A percentile compares a stretch with the other conserved stretches of the same genome.
Conservation (phyloP, 2,113 vertebrate genomes). For the Brachirus orientalis region DNA sequence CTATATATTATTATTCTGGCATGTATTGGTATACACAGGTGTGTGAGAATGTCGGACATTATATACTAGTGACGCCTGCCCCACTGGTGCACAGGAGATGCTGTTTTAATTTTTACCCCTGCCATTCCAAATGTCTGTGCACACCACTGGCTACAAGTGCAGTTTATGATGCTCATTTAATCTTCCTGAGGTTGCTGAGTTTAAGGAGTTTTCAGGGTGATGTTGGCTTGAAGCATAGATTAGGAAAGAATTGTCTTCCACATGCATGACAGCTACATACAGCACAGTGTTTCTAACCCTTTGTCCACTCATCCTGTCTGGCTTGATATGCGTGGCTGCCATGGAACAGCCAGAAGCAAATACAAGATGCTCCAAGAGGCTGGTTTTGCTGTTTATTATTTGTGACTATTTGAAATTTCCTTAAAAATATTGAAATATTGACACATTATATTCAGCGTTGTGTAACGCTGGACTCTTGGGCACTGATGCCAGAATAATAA, state of each 20-base stretch:
- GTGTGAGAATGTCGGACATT: too few relatives aligned
- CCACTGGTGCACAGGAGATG: too few relatives aligned
- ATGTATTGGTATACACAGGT: too few relatives aligned
- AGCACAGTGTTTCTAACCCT: constrained; percentile 18
- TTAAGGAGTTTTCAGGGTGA: not conserved
- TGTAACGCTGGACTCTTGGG: constrained; percentile 57
- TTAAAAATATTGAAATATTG: not conserved
- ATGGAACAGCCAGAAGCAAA: constrained; percentile 34
- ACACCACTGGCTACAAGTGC: not conserved
- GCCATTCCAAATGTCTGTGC: too few relatives aligned
- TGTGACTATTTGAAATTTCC: not conserved
- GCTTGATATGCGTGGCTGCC: constrained; percentile 44
- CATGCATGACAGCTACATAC: not conserved
- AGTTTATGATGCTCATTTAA: not conserved
- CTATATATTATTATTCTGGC: constrained; percentile 78
- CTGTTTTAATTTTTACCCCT: too few relatives aligned
- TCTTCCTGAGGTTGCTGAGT: not conserved
- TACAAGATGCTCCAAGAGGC: constrained; percentile 2
- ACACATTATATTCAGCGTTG: constrained; percentile 40
- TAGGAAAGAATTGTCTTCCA: not conserved
- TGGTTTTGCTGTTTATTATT: not conserved
- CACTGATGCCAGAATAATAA: constrained; percentile 77
- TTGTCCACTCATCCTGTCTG: constrained; percentile 35
- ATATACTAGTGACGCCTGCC: too few relatives aligned
- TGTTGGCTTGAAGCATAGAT: not conserved